phyloP scores from a whole-genome alignment of 2,888 invertebrate species.

The Apodemia hepburni region DNA sequence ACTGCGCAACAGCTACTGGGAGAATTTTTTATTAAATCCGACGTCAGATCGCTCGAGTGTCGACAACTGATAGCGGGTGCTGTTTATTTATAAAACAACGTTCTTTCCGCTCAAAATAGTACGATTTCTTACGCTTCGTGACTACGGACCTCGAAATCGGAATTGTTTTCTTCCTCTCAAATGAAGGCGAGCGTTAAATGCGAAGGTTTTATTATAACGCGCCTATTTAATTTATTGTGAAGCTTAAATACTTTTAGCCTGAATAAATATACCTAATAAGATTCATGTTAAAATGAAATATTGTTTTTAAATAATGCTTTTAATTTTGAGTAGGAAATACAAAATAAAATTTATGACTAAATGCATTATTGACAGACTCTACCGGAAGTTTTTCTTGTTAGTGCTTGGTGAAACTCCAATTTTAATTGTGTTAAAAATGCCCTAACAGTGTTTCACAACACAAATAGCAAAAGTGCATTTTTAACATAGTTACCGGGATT shows the following conservation, averaged over 20 bases:
- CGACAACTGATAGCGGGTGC: conserved; percentile 66
- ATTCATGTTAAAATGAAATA: no score
- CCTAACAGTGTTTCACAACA: no score
- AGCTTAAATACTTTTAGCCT: conserved; percentile 5
- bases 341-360: no score
- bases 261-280: background rate
- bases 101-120: conserved; percentile 62
- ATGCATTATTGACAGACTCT: no score
- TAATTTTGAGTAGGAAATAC: no score
- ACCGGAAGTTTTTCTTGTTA: no score
- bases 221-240: conserved; percentile 36
- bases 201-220: conserved; percentile 34
- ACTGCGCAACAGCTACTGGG: conserved; percentile 45
- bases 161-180: conserved; percentile 33
- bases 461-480: no score
- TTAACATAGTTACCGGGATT: no score
- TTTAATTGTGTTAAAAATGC: no score
- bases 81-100: conserved; percentile 77
- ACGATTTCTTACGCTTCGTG: conserved; percentile 47
- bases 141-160: conserved; percentile 20
- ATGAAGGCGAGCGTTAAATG: conserved; percentile 31
- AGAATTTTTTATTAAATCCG: conserved; percentile 65
- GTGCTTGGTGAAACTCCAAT: no score
- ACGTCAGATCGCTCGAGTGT: conserved; percentile 70
- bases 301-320: no score